phyloP scores from a whole-genome alignment of 2,113 vertebrate species.

The Gymnarchus niloticus region DNA sequence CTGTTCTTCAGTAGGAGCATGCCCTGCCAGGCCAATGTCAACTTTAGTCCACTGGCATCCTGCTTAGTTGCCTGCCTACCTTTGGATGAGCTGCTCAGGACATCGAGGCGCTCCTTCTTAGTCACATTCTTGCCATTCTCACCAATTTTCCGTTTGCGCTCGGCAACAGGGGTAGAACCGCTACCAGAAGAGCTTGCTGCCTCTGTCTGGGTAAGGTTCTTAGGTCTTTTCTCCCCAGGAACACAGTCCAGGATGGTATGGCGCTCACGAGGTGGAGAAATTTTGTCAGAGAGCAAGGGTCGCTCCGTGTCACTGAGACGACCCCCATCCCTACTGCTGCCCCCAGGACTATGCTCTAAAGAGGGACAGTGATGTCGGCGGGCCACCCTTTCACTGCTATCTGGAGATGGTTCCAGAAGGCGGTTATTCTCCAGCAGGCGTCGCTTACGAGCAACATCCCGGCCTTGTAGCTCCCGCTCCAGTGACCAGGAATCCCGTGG shows the following conservation, averaged over 20 bases:
- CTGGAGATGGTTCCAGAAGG: constrained; percentile 85
- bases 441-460: constrained; percentile 82
- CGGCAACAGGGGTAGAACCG: constrained; percentile 40
- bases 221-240: constrained; percentile 71
- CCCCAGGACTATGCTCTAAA: constrained; percentile 85
- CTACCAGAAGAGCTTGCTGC: constrained; percentile 36
- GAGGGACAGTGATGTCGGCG: constrained; percentile 78
- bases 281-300: constrained; percentile 71
- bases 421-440: constrained; percentile 77
- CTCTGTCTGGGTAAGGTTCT: constrained; percentile 46
- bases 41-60: constrained; percentile 67
- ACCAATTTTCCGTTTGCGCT: constrained; percentile 77
- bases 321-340: constrained; percentile 78
- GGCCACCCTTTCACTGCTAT: constrained; percentile 79
- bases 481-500: constrained; percentile 86
- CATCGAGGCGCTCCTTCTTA: constrained; percentile 74
- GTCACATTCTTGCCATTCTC: constrained; percentile 70
- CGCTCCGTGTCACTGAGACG: constrained; percentile 85
- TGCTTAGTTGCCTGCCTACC: constrained; percentile 61
- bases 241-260: constrained; percentile 74
- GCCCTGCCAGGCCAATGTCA: constrained; percentile 89
- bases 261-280: constrained; percentile 73
- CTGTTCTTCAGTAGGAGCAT: constrained; percentile 98
- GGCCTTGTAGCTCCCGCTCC: constrained; percentile 77
- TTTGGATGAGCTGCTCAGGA: constrained; percentile 42